Evolutionary conservation across 2,797 vertebrate genomes (phyloP).

Genomic region (Chaetodon trifasciatus): DNA sequence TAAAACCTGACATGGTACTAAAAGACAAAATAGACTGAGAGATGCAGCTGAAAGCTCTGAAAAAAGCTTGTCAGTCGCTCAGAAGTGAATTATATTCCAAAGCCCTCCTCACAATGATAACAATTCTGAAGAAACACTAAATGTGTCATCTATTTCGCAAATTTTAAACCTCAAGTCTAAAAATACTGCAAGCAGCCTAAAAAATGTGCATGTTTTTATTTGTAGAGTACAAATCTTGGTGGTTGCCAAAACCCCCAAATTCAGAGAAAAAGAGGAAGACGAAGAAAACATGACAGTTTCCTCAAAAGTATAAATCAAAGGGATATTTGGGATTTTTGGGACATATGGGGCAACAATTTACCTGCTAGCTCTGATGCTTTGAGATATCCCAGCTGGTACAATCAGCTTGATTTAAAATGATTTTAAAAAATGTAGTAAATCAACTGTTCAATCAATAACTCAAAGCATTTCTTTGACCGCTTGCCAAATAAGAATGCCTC

Average conservation of each 20-base stretch:
- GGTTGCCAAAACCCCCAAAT: neutral
- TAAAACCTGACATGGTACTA: neutral
- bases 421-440: neutral
- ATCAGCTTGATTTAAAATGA: neutral
- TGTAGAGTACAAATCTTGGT: neutral
- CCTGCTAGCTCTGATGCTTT: no score
- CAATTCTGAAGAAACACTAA: neutral
- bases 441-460: slow-evolving; percentile 18
- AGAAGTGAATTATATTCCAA: neutral
- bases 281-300: no score
- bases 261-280: no score
- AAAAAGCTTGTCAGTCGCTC: neutral
- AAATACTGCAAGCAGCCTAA: neutral
- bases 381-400: neutral
- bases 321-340: no score
- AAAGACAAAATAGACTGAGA: neutral
- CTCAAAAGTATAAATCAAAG: no score
- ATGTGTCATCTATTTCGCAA: neutral
- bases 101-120: neutral
- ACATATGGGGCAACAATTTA: neutral
- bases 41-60: neutral
- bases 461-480: neutral
- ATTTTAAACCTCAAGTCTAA: neutral
- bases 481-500: neutral
- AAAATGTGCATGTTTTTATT: no score